Base-by-base conservation (phyloP, 2,797 vertebrate species). In the Molothrus aeneus region DNA sequence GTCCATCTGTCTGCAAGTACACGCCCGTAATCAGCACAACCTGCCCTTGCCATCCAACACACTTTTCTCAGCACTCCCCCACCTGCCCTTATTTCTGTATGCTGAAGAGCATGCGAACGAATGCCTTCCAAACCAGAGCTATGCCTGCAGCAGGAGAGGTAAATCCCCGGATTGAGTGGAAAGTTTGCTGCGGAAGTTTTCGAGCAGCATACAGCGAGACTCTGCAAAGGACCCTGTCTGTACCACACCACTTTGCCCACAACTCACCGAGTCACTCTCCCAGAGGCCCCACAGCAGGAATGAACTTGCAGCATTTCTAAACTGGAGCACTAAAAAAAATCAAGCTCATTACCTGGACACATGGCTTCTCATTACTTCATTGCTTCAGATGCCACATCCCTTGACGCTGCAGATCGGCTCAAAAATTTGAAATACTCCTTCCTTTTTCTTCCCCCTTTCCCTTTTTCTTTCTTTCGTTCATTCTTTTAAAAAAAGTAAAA, bases 201-300 rank as follows among this genome's bases (percentile, higher is more conserved):
- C 68, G 20, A 25, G 82, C 83, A 50, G 66, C 68, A 90, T 45
- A 15, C 64, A 80, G 70, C 17, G 1, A 90, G 34, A 50, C 40
- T 40, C 40, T 88, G 79, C 45, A 22, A 14, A 14, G 22, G 31
- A 83, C 50, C 81, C 87, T 73, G 45, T 20, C 85, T 91, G 68
- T 48, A 64, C 91, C 91, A 28, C 75, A 34, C 80, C 90, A 36
- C 75, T 63, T 86, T 57, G 89, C 57, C 64, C 47, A 2, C 45
- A 80, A 98, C 97, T 98, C 97, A 98, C 98, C 98, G 21, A 72
- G 74, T 72, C 91, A 63, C 16, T 84, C 54, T 96, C 91, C 86
- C 89, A 88, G 94, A 93, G 93, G 94, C 88, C 94, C 34, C 92
- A 22, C 88, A 43, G 92, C 81, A 43, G 92, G 93, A 94, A 94